These are phyloP conservation scores for Garra rufa DNA, from an alignment of 2,113 vertebrate genomes.

Conservation along the genomic window DNA sequence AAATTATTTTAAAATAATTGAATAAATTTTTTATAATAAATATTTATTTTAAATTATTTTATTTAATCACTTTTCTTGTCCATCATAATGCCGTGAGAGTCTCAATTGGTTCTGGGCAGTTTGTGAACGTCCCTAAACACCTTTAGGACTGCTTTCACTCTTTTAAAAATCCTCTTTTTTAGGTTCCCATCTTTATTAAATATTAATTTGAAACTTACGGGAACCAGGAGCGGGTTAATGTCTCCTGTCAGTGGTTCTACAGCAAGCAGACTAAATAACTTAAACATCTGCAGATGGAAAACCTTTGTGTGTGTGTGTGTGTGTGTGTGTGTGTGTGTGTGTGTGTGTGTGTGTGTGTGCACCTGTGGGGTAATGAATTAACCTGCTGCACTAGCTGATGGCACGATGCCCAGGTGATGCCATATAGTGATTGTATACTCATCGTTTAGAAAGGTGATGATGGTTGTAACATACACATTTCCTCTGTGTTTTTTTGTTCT, in stretches of 20 bases:
- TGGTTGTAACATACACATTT: conserved; percentile 20
- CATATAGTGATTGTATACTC: not conserved
- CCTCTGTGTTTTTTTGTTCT: conserved; percentile 62
- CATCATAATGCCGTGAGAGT: not conserved
- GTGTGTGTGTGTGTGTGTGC: conserved; percentile 8
- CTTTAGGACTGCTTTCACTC: not conserved
- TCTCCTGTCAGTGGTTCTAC: conserved; percentile 18
- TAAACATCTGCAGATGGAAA: conserved; percentile 33
- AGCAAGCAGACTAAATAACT: not conserved
- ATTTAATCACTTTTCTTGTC: not conserved
- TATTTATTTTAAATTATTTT: not conserved
- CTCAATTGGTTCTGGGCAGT: not conserved
- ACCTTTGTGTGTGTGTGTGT: not conserved
- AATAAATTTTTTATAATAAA: too few relatives aligned
- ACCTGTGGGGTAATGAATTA: conserved; percentile 21
- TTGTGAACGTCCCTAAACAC: not conserved
- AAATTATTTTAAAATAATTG: not conserved
- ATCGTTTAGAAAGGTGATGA: conserved; percentile 16
- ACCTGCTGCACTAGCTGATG: not conserved
- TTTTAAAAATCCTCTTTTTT: not conserved
- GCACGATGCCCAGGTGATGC: conserved; percentile 28
- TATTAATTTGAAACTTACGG: conserved; percentile 29
- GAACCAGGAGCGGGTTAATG: conserved; percentile 6
- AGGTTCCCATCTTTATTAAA: conserved; percentile 25
- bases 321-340: not conserved